Base-by-base conservation (phyloP, 2,797 vertebrate species). In the Pipistrellus nathusii region DNA sequence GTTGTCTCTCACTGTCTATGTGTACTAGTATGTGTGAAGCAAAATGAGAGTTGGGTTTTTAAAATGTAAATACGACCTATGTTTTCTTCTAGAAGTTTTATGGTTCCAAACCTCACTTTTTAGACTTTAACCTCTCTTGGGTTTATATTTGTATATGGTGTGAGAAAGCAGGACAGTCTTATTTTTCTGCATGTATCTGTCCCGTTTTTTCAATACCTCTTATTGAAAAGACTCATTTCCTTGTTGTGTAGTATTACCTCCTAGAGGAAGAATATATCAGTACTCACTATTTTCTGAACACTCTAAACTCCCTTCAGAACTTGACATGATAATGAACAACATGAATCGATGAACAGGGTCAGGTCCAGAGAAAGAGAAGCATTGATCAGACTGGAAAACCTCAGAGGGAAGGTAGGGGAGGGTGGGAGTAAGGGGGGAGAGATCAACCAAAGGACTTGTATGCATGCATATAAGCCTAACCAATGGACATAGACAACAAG, bases 261-360 rank as follows among this genome's bases (percentile, higher is more conserved):
- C 4, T 20, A 59, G 5, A 92, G 13, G 20, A 95, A 84, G 38
- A 84, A 55, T 85, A 23, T 72, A 68, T 64, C 5, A 71, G 76
- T 72, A 85, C 53, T 48, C 71, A 80, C 32, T 89, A 6, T 41
- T 94, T 94, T 82, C 18, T 82, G 27, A 93, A 75, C 5, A 20
- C 25, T 82, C 21, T 82, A 23, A 91, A 75, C 5, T 20, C 30
- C 23, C 23, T 48, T 95, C 38, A 90, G 83, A 94, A 78, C n/a
- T 25, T 71, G 32, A 80, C 53, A 85, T 17, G 46, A 73, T 69
- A 53, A 53, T 53, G 51, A 53, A 20, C 51, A 53, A 53, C 51
- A 53, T 53, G 18, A 53, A 53, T 6, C 8, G 53, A 23, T 55
- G 20, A 55, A 55, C 53, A 23, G 21, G 21, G 21, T 21, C 53